phyloP scores from a whole-genome alignment of 2,113 vertebrate species.

The Hyaena hyaena region DNA sequence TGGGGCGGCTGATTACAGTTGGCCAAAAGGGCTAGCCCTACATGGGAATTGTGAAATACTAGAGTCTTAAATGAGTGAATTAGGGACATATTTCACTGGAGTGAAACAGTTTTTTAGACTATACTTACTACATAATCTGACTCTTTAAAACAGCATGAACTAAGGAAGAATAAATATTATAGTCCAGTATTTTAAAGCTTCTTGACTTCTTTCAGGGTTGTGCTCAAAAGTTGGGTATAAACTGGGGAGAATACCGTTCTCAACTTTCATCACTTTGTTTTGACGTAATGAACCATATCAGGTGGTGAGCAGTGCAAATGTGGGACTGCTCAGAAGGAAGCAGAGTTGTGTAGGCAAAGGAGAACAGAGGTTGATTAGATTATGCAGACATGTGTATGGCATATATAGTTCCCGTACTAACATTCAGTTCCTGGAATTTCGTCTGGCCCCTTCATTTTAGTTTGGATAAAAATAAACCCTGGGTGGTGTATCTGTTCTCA shows the following conservation, averaged over 20 bases:
- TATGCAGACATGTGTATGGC: neutral
- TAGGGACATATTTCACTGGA: neutral
- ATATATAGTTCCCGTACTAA: slow-evolving; percentile 40
- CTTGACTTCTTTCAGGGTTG: neutral
- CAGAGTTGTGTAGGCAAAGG: neutral
- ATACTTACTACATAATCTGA: neutral
- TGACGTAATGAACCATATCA: slow-evolving; percentile 15
- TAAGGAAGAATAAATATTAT: neutral
- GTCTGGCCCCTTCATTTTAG: slow-evolving; percentile 58
- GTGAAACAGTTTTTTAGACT: neutral
- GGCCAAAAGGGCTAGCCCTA: neutral
- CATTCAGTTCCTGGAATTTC: slow-evolving; percentile 69
- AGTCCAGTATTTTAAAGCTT: neutral
- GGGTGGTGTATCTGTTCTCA: slow-evolving; percentile 60
- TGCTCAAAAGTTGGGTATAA: neutral
- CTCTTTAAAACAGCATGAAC: neutral
- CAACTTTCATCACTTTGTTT: slow-evolving; percentile 11
- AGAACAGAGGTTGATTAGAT: slow-evolving; percentile 40
- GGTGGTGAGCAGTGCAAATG: neutral
- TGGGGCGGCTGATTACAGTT: neutral
- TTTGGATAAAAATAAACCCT: slow-evolving; percentile 17
- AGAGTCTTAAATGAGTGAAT: neutral
- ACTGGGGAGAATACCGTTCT: neutral
- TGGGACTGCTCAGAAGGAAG: slow-evolving; percentile 34
- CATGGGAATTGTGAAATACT: neutral